These are phyloP conservation scores for Idaea biselata DNA, from an alignment of 2,888 invertebrate species.

Conservation along the genomic window DNA sequence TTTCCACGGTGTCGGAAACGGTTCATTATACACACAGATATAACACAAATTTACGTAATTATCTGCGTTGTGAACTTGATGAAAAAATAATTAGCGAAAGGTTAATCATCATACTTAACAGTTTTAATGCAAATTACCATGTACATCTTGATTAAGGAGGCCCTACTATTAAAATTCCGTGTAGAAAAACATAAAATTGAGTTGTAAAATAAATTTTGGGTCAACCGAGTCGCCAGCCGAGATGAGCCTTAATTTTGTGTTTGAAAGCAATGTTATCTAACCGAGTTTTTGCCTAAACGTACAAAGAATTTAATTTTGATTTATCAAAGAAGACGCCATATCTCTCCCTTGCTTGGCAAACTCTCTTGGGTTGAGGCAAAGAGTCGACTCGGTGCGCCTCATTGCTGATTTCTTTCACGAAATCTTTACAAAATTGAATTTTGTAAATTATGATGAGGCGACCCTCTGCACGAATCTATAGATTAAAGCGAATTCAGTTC, in stretches of 20 bases:
- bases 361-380: not conserved
- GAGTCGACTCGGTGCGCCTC: not conserved
- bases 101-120: not conserved
- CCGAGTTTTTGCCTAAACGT: not conserved
- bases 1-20: no score
- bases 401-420: not conserved
- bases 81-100: not conserved
- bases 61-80: not conserved
- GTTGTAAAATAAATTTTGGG: not conserved
- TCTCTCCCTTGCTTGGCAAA: not conserved
- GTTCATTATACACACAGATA: no score
- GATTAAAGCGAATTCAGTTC: not conserved
- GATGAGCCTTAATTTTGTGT: not conserved
- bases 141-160: not conserved
- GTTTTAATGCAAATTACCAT: not conserved
- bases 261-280: slow-evolving; percentile 1
- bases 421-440: not conserved
- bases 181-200: not conserved
- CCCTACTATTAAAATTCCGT: not conserved
- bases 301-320: not conserved
- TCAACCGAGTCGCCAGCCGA: not conserved
- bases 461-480: not conserved
- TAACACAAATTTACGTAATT: not conserved
- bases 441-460: not conserved
- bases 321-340: not conserved